Evolutionary conservation across 2,797 vertebrate genomes (phyloP).

Genomic region (Picus viridis): DNA sequence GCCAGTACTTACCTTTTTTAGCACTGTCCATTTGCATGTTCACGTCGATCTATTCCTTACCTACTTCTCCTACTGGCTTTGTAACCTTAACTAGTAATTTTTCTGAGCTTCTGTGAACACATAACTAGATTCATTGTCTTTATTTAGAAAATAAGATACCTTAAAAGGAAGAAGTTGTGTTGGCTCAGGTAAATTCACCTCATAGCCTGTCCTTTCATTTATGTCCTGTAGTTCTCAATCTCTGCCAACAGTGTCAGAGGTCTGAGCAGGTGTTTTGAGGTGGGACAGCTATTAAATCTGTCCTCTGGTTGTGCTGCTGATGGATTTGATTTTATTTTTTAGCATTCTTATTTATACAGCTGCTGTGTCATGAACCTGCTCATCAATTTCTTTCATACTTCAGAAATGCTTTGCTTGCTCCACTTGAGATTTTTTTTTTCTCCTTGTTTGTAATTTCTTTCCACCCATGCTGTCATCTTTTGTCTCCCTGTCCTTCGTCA

Average conservation of each 20-base stretch:
- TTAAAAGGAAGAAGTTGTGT: not conserved
- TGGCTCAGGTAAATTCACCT: not conserved
- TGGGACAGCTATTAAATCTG: constrained; percentile 11
- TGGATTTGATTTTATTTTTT: not conserved
- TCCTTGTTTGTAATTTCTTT: not conserved
- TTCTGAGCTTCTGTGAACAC: not conserved
- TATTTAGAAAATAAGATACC: not conserved
- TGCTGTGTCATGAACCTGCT: not conserved
- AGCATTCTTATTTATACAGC: not conserved
- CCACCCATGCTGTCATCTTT: not conserved
- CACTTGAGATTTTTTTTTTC: not conserved
- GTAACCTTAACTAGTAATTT: not conserved
- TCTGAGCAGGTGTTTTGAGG: not conserved
- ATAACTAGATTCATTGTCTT: not conserved
- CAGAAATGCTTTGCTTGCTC: not conserved
- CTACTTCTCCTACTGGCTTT: not conserved
- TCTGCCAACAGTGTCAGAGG: not conserved
- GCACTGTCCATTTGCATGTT: not conserved
- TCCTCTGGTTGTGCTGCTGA: not conserved
- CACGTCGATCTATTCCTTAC: not conserved
- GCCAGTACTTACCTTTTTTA: not conserved
- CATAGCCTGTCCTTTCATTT: not conserved
- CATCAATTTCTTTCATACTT: constrained; percentile 7
- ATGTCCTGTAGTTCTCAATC: not conserved
- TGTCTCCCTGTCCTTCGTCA: not conserved